A percentile compares a stretch with the other conserved stretches of the same genome.
phyloP scores from a whole-genome alignment of 2,797 vertebrate genomes.

The Echiichthys vipera region DNA sequence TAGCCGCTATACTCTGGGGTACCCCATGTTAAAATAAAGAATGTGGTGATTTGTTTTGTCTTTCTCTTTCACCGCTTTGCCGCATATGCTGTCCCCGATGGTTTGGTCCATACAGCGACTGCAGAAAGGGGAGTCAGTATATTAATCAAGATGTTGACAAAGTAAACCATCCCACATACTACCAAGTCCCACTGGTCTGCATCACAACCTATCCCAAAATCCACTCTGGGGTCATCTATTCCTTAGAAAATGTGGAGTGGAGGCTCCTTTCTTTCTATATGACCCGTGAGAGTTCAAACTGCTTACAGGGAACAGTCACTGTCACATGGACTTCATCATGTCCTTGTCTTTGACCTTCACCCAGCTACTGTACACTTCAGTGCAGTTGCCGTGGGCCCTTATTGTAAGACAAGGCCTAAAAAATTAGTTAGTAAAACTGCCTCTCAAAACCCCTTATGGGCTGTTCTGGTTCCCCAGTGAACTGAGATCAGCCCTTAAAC shows the following conservation, averaged over 20 bases:
- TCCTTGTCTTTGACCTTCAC: conserved; percentile 77
- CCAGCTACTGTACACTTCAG: conserved; percentile 33
- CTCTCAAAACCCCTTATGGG: conserved; percentile 29
- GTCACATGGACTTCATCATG: conserved; percentile 54
- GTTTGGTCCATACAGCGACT: conserved; percentile 67
- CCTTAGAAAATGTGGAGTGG: conserved; percentile 9
- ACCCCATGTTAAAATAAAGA: conserved; percentile 75
- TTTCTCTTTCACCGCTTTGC: conserved; percentile 57
- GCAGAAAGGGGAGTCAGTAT: conserved; percentile 72
- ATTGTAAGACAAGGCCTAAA: conserved; percentile 44
- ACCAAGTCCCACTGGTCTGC: conserved; percentile 69
- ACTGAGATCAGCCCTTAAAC: conserved; percentile 59
- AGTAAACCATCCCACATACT: conserved; percentile 60
- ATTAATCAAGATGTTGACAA: conserved; percentile 86
- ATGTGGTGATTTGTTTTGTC: conserved; percentile 75
- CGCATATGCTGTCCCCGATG: conserved; percentile 75
- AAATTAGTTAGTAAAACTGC: conserved; percentile 57
- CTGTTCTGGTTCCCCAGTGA: conserved; percentile 42
- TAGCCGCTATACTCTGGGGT: conserved; percentile 77
- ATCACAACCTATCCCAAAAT: conserved; percentile 58
- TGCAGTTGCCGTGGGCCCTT: conserved; percentile 39
- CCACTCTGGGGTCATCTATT: conserved; percentile 36
- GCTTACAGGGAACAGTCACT: conserved; percentile 32
- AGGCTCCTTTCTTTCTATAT: conserved; percentile 30
- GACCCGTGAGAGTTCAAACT: conserved; percentile 36